These are phyloP conservation scores for Leptopilina syphax DNA, from an alignment of 2,888 invertebrate genomes.

Conservation along the genomic window DNA sequence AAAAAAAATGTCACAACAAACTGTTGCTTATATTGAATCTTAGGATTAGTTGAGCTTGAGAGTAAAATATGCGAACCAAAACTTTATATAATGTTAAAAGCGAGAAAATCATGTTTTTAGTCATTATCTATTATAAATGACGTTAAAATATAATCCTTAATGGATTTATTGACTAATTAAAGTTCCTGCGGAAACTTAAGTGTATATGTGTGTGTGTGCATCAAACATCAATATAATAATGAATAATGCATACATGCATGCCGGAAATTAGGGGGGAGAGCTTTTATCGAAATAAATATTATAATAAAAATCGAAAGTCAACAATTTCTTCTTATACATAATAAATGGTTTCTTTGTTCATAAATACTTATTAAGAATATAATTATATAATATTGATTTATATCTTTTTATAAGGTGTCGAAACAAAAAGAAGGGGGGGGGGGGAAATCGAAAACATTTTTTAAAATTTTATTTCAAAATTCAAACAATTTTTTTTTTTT, in stretches of 20 bases:
- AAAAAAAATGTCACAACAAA: neutral
- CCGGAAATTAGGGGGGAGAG: neutral
- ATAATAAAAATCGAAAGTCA: neutral
- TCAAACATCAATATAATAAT: neutral
- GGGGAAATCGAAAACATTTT: no score
- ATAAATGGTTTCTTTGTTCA: no score
- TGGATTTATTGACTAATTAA: constrained; percentile 18
- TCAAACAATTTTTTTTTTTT: no score
- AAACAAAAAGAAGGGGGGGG: no score
- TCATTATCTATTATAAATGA: neutral
- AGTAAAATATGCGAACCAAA: constrained; percentile 4
- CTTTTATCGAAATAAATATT: neutral
- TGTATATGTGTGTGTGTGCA: neutral
- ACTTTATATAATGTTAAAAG: neutral
- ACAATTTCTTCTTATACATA: neutral
- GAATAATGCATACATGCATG: neutral
- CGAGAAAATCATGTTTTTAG: neutral
- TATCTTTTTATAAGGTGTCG: no score
- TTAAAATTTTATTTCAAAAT: no score
- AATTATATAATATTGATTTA: no score
- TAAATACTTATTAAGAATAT: no score
- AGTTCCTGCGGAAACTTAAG: neutral
- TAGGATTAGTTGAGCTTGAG: neutral
- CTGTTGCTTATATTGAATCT: neutral
- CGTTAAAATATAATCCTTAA: neutral